Evolutionary conservation across 2,113 vertebrate genomes (phyloP).

Genomic region (Morphnarchus princeps): DNA sequence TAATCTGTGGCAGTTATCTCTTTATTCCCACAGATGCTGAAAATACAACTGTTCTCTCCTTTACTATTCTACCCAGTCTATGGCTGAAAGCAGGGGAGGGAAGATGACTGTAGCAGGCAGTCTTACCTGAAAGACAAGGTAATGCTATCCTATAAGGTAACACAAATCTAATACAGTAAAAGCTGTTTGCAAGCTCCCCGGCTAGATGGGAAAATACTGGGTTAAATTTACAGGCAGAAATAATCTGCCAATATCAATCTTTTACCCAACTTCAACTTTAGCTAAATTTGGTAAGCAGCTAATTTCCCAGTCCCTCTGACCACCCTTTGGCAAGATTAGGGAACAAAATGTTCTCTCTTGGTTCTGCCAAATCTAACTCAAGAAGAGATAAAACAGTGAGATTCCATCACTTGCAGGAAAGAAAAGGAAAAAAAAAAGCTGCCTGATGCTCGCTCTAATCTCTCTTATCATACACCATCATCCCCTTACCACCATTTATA

Average conservation of each 20-base stretch:
- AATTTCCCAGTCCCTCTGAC: not conserved
- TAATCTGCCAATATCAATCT: not conserved
- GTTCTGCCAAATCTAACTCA: not conserved
- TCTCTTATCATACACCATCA: not conserved
- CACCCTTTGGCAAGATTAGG: not conserved
- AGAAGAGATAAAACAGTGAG: not conserved
- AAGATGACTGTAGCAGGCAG: not conserved
- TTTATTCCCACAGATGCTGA: not conserved
- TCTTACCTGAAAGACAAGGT: not conserved
- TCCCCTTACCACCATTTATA: not conserved
- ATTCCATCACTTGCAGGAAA: not conserved
- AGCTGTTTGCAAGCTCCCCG: not conserved
- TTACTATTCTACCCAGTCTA: not conserved
- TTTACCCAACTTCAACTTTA: not conserved
- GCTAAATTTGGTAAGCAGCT: not conserved
- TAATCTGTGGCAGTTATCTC: not conserved
- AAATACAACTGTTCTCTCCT: not conserved
- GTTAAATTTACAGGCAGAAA: not conserved
- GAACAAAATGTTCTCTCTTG: not conserved
- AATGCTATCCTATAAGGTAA: not conserved
- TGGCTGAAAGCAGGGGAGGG: not conserved
- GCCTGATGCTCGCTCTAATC: not conserved
- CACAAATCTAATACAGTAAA: not conserved
- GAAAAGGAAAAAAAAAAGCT: not conserved
- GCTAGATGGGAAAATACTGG: not conserved